A percentile compares a stretch with the other conserved stretches of the same genome.
These are phyloP conservation scores for Calypte anna DNA, from an alignment of 2,113 vertebrate genomes.

Conservation along the genomic window DNA sequence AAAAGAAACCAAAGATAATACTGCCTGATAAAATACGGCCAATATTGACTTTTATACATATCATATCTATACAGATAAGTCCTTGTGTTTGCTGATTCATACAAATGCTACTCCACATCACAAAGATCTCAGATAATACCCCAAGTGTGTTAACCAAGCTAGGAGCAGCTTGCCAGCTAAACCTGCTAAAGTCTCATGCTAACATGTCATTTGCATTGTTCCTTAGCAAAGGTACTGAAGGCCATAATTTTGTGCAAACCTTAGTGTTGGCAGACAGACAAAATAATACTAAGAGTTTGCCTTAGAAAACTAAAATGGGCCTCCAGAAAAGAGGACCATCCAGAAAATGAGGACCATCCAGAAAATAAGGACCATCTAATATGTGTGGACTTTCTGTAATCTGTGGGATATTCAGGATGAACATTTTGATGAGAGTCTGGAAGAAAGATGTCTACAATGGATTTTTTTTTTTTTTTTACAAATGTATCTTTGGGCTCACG, in stretches of 20 bases:
- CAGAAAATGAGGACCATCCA: background rate
- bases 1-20: background rate
- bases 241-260: background rate
- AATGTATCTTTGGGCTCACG: background rate
- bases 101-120: background rate
- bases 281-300: background rate
- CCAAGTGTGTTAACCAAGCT: background rate
- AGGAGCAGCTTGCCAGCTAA: background rate
- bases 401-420: background rate
- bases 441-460: background rate
- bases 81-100: background rate
- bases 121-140: background rate
- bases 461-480: background rate
- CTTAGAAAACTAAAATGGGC: background rate
- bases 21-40: background rate
- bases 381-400: background rate
- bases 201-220: background rate
- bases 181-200: background rate
- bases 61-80: background rate
- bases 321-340: background rate
- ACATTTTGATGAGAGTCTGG: background rate
- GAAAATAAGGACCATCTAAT: background rate
- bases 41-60: background rate
- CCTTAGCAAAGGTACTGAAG: background rate
- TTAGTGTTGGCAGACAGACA: background rate